phyloP scores from a whole-genome alignment of 2,888 invertebrate genomes.

The Incurvaria masculella region DNA sequence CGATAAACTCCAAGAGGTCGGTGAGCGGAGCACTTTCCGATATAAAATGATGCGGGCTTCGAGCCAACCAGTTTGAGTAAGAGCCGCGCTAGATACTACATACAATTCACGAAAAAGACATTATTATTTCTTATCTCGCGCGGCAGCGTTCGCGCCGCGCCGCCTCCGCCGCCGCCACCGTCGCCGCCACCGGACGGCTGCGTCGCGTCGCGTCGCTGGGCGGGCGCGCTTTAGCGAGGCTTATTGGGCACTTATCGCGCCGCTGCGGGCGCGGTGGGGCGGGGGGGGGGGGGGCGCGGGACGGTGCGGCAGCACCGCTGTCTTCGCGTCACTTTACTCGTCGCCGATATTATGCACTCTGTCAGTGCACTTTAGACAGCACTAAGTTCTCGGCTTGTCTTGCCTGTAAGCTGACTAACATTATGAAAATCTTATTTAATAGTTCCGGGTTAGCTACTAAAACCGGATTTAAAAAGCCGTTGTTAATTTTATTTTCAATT shows the following conservation, averaged over 20 bases:
- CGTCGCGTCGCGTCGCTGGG: background rate
- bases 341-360: too few species aligned
- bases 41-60: slow-evolving; percentile 9
- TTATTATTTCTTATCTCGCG: slow-evolving; percentile 13
- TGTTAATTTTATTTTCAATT: too few species aligned
- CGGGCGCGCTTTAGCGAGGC: background rate
- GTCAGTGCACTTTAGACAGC: too few species aligned
- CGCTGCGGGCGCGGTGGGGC: background rate
- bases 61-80: slow-evolving; percentile 7
- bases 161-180: background rate
- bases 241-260: background rate
- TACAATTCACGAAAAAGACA: slow-evolving; percentile 16
- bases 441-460: too few species aligned
- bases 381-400: too few species aligned
- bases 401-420: too few species aligned
- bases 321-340: too few species aligned
- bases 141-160: background rate
- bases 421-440: too few species aligned
- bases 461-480: too few species aligned
- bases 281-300: background rate
- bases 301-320: too few species aligned
- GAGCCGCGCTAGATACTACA: slow-evolving; percentile 9
- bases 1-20: background rate
- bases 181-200: too few species aligned
- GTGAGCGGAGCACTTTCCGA: slow-evolving; percentile 12